Conservation (phyloP, 2,797 vertebrate species). For the Thunnus albacares region DNA sequence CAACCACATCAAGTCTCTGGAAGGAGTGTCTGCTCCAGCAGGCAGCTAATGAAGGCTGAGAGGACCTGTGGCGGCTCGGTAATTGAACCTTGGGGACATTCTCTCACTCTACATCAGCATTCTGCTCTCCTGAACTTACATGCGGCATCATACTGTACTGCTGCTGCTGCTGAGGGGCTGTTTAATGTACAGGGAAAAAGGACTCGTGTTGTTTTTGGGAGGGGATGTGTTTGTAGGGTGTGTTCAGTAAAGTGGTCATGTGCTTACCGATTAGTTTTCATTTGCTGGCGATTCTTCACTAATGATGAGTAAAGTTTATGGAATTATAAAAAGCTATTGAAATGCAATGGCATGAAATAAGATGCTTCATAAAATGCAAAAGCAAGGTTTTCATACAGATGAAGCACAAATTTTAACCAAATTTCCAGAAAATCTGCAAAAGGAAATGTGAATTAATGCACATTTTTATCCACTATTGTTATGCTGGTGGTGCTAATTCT, state of each 20-base stretch:
- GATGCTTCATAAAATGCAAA: too few relatives aligned
- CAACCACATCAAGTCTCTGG: constrained; percentile 34
- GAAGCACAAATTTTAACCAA: too few relatives aligned
- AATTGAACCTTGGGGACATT: constrained; percentile 84
- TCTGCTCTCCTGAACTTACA: constrained; percentile 54
- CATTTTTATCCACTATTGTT: too few relatives aligned
- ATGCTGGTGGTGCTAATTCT: too few relatives aligned
- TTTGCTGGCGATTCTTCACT: too few relatives aligned
- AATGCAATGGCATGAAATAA: too few relatives aligned
- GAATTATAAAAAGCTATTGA: too few relatives aligned
- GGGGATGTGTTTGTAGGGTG: neutral
- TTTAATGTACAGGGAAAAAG: constrained; percentile 24
- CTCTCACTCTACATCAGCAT: constrained; percentile 80
- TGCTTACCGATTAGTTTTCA: neutral
- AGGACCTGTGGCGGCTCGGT: constrained; percentile 72
- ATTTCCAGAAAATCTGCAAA: too few relatives aligned
- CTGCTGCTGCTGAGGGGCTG: constrained; percentile 24
- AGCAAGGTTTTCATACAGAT: too few relatives aligned
- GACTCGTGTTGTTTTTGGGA: constrained; percentile 4
- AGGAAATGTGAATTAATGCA: too few relatives aligned
- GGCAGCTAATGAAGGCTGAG: constrained; percentile 81
- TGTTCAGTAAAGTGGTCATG: neutral
- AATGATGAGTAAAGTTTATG: too few relatives aligned
- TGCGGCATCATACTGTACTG: neutral
- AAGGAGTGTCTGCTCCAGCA: constrained; percentile 66